These are phyloP conservation scores for Propithecus coquereli DNA, from an alignment of 2,113 vertebrate genomes.

Conservation along the genomic window DNA sequence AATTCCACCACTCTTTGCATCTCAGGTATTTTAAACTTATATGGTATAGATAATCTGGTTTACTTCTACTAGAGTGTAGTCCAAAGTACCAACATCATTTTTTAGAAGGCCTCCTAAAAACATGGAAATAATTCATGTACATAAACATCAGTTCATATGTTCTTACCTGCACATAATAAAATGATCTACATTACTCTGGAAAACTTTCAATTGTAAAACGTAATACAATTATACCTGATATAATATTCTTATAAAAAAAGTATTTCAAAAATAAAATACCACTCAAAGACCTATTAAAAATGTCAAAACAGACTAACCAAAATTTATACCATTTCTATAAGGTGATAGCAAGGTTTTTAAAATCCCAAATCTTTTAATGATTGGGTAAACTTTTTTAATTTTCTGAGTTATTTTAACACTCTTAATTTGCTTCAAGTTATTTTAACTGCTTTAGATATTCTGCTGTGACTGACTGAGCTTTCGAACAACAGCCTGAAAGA, in stretches of 20 bases:
- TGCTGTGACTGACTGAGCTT: neutral
- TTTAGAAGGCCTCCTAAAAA: conserved; percentile 8
- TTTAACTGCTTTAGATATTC: conserved; percentile 23
- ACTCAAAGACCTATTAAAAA: conserved; percentile 1
- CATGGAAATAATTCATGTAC: neutral
- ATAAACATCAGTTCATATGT: neutral
- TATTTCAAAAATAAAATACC: conserved; percentile 23
- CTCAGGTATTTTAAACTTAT: neutral
- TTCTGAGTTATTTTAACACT: neutral
- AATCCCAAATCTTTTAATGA: conserved; percentile 6
- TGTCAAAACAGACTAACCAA: conserved; percentile 20
- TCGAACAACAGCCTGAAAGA: neutral
- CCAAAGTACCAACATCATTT: conserved; percentile 35
- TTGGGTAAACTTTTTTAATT: neutral
- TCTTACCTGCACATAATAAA: conserved; percentile 19
- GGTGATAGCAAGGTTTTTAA: neutral
- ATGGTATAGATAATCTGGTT: neutral
- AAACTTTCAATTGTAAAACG: conserved; percentile 27
- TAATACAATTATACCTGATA: neutral
- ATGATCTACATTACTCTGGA: neutral
- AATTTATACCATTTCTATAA: neutral
- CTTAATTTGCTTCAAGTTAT: neutral
- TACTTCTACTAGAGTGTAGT: neutral
- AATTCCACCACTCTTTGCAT: neutral
- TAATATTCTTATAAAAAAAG: neutral